Conservation (phyloP, 2,888 invertebrate species). For the Rhagophthalmus giganteus region DNA sequence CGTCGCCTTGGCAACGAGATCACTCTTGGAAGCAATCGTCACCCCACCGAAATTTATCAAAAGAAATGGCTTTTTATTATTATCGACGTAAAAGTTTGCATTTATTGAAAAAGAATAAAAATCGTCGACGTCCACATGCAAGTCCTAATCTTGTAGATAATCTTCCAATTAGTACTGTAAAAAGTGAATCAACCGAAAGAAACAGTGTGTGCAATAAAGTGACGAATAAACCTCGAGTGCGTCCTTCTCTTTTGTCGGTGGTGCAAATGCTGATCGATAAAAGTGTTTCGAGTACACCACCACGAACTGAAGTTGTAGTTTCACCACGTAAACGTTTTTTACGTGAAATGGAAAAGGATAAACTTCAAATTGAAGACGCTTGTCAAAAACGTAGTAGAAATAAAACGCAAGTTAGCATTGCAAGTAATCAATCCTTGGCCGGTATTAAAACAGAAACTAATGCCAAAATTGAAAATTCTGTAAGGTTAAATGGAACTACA, state of each 20-base stretch:
- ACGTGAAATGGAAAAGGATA: conserved; percentile 70
- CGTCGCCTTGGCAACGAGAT: conserved; percentile 88
- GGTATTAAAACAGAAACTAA: conserved; percentile 2
- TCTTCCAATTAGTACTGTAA: conserved; percentile 18
- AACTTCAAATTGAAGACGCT: conserved; percentile 41
- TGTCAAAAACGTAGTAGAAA: conserved; percentile 49
- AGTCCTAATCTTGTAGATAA: conserved; percentile 29
- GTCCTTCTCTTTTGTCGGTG: conserved; percentile 42
- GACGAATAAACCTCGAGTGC: conserved; percentile 33
- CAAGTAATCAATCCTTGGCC: conserved; percentile 39
- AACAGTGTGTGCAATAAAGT: conserved; percentile 41
- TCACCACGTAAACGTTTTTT: conserved; percentile 83
- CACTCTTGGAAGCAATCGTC: conserved; percentile 85
- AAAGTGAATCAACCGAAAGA: conserved; percentile 33
- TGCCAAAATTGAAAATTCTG: conserved; percentile 39
- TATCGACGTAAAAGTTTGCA: conserved; percentile 59
- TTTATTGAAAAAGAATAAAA: conserved; percentile 44
- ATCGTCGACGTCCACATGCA: conserved; percentile 36
- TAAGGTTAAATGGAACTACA: conserved; percentile 42
- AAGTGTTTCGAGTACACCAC: conserved; percentile 41
- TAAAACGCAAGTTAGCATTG: conserved; percentile 39
- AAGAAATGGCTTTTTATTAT: conserved; percentile 73
- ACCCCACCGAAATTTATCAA: conserved; percentile 73
- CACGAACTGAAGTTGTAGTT: conserved; percentile 60
- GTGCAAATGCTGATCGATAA: conserved; percentile 49